Conservation (phyloP, 2,113 vertebrate genomes). For the Platanista minor region DNA sequence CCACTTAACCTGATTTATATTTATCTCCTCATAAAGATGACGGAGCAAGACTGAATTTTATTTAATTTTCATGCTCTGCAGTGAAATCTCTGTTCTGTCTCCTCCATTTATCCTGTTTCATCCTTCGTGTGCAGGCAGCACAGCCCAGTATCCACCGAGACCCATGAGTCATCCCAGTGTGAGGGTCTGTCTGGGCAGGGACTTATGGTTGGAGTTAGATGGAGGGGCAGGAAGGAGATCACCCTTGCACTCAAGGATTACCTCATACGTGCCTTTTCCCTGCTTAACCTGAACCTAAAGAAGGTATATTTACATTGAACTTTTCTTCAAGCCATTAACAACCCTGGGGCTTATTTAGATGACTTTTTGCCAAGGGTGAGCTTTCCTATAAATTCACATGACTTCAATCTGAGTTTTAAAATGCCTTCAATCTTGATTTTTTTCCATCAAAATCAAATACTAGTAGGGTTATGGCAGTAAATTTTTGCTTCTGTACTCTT, state of each 20-base stretch:
- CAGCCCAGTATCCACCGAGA: background rate
- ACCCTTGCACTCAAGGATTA: background rate
- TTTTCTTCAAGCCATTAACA: background rate
- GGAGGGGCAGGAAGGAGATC: background rate
- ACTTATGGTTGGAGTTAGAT: background rate
- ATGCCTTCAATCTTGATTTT: background rate
- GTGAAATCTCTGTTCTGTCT: background rate
- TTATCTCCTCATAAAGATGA: background rate
- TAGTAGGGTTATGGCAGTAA: background rate
- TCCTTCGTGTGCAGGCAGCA: background rate
- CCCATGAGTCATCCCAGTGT: background rate
- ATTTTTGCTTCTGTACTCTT: background rate
- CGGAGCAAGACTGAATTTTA: background rate
- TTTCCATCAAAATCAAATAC: background rate
- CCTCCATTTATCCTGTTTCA: background rate
- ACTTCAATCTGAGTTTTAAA: background rate
- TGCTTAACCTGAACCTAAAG: background rate
- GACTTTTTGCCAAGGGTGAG: background rate
- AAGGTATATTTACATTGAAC: background rate
- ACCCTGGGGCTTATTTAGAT: background rate
- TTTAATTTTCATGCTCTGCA: slow-evolving; percentile 16
- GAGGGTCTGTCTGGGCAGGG: background rate
- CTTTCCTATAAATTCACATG: background rate
- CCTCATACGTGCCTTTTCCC: background rate
- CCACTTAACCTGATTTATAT: background rate